phyloP scores from a whole-genome alignment of 2,797 vertebrate genomes.

The Luscinia luscinia region DNA sequence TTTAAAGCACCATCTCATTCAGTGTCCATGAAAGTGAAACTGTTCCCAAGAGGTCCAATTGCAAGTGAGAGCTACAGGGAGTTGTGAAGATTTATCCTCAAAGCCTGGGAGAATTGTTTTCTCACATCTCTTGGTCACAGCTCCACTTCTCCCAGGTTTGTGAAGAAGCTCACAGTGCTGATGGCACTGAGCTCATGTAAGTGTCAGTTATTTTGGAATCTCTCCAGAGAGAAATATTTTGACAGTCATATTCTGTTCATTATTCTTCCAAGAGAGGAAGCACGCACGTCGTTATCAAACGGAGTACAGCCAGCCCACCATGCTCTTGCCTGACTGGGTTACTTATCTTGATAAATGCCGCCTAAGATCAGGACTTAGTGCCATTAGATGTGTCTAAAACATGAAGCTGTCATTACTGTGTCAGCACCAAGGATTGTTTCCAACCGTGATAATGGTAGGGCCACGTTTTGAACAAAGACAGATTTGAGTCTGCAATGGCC shows the following conservation, averaged over 20 bases:
- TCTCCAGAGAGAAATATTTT: slow-evolving; percentile 58
- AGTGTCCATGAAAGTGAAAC: not conserved
- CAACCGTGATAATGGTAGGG: slow-evolving; percentile 59
- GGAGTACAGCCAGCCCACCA: slow-evolving; percentile 62
- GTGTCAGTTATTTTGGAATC: slow-evolving; percentile 55
- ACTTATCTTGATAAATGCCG: slow-evolving; percentile 72
- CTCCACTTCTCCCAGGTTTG: not conserved
- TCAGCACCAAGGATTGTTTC: slow-evolving; percentile 62
- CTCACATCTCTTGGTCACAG: not conserved
- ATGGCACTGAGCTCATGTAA: slow-evolving; percentile 5
- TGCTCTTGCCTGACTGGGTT: slow-evolving; percentile 42
- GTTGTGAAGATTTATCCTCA: not conserved
- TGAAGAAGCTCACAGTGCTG: not conserved
- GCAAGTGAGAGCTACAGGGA: not conserved
- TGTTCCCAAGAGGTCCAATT: not conserved
- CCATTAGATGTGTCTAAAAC: slow-evolving; percentile 65
- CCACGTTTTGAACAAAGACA: slow-evolving; percentile 54
- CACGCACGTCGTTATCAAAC: slow-evolving; percentile 31
- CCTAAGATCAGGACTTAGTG: slow-evolving; percentile 66
- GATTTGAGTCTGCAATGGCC: slow-evolving; percentile 40
- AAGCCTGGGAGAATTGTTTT: no score
- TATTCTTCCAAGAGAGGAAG: slow-evolving; percentile 53
- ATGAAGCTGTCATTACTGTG: slow-evolving; percentile 63
- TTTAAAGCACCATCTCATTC: not conserved
- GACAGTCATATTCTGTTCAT: slow-evolving; percentile 53